Evolutionary conservation across 2,113 vertebrate species (phyloP), one percentile per base, ranked within the genome.

Genomic region (Trichechus manatus): DNA sequence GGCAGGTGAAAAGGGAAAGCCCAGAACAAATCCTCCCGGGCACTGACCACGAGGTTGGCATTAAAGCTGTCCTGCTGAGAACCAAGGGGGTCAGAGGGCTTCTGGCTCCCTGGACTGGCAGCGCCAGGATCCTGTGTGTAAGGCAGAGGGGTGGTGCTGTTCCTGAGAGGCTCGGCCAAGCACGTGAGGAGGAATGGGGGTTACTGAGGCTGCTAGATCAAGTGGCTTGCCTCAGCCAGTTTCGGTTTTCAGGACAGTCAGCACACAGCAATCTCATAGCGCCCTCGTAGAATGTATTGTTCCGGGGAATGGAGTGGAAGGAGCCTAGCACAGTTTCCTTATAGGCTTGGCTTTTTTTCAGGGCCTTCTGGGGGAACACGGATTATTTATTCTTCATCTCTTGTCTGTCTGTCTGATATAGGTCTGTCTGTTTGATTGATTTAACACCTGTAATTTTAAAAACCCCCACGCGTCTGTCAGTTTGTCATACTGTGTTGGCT

Each of bases 381-480:
- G 97, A 39, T 93, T 97, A 97, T 97, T 96, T 96, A 59, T 97
- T 97, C 87, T 97, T 39, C 50, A 59, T 78, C 31, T 81, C 94
- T 56, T 85, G 19, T 87, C 74, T 87, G 77, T 68, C 23, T 42
- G 2, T 15, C 63, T 87, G 27, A 79, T 79, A 27, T 50, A 50
- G 29, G 27, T 85, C 74, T 89, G 83, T 66, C 25, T 42, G 1
- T 17, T 42, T 89, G 22, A 61, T 98, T 0, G 66, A 78, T 97
- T 98, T 96, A 98, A 95, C 95, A 97, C 89, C 93, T 91, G n/a
- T 84, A 95, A 97, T 97, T 98, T 98, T 85, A 56, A 36, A 72
- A 72, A 70, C 20, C 22, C 22, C 72, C 72, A 68, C 72, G 3
- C 9, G 22, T 74, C 36, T n/a, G 68, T 56, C 31, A 68, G 31